Percentiles rank a stretch among this genome's conserved stretches.
phyloP scores from a whole-genome alignment of 2,888 invertebrate genomes.

The Maniola hyperantus region DNA sequence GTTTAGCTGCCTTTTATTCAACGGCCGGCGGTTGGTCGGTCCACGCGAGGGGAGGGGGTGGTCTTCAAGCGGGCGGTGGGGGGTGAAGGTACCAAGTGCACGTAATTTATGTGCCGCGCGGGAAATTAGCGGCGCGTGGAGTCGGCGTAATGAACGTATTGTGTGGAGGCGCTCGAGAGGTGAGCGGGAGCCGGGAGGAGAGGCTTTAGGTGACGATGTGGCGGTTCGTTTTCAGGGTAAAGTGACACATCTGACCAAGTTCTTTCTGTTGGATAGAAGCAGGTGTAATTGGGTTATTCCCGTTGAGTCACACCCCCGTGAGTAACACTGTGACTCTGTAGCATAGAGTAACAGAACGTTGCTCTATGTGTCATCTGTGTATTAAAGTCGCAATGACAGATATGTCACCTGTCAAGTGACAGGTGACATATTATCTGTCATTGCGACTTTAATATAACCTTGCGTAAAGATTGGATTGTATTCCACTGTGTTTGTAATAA shows the following conservation, averaged over 20 bases:
- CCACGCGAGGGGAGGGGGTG: slow-evolving; percentile 8
- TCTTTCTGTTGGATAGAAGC: not conserved
- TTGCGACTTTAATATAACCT: too few relatives aligned
- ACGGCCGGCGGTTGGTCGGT: slow-evolving; percentile 5
- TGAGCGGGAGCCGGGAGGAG: slow-evolving; percentile 16
- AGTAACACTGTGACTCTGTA: too few relatives aligned
- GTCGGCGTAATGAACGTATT: slow-evolving; percentile 46
- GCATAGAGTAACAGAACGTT: too few relatives aligned
- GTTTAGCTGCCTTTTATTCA: not conserved
- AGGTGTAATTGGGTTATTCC: too few relatives aligned
- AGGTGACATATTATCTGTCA: too few relatives aligned
- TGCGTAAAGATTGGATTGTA: too few relatives aligned
- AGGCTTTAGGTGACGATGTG: not conserved
- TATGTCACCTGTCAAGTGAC: too few relatives aligned
- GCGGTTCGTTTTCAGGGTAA: not conserved
- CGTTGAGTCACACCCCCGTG: too few relatives aligned
- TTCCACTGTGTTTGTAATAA: too few relatives aligned
- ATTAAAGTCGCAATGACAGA: too few relatives aligned
- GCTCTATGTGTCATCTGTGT: too few relatives aligned
- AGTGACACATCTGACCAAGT: not conserved
- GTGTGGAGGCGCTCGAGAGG: slow-evolving; percentile 38
- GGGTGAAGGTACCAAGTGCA: slow-evolving; percentile 27
- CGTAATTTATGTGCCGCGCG: slow-evolving; percentile 51
- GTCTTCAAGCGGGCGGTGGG: not conserved
- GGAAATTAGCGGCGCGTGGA: slow-evolving; percentile 50